These are phyloP conservation scores for Spisula subtruncata DNA, from an alignment of 2,888 invertebrate species.

Conservation along the genomic window DNA sequence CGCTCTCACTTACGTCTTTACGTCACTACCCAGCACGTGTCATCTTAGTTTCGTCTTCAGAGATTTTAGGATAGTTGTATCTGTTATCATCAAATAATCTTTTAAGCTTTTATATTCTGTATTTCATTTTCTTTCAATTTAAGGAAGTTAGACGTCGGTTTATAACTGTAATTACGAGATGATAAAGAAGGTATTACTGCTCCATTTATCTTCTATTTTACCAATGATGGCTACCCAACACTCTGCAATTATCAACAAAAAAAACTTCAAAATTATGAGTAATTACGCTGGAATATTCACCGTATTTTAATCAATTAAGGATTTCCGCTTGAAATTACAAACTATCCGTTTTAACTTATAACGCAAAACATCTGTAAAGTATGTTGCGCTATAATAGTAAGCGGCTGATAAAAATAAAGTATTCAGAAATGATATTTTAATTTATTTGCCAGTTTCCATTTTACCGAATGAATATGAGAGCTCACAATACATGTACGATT, in stretches of 20 bases:
- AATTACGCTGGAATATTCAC: neutral
- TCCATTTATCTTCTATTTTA: neutral
- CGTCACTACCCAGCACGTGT: neutral
- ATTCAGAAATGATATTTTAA: neutral
- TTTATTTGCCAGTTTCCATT: neutral
- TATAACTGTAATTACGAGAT: neutral
- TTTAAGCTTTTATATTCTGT: constrained; percentile 8
- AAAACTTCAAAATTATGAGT: neutral
- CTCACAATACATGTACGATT: too few relatives aligned
- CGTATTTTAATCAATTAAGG: neutral
- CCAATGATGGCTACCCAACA: neutral
- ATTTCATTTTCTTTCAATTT: neutral
- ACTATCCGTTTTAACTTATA: neutral
- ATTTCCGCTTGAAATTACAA: neutral
- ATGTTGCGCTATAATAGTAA: neutral
- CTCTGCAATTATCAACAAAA: neutral
- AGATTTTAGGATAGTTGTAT: neutral
- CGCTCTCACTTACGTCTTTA: neutral
- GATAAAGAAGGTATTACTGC: neutral
- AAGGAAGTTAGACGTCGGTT: neutral
- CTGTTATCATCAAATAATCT: constrained; percentile 18
- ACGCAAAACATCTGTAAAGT: neutral
- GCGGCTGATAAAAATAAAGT: neutral
- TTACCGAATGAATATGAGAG: neutral
- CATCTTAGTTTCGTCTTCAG: neutral